Evolutionary conservation across 2,888 invertebrate species (phyloP).

Genomic region (Bembecia ichneumoniformis): DNA sequence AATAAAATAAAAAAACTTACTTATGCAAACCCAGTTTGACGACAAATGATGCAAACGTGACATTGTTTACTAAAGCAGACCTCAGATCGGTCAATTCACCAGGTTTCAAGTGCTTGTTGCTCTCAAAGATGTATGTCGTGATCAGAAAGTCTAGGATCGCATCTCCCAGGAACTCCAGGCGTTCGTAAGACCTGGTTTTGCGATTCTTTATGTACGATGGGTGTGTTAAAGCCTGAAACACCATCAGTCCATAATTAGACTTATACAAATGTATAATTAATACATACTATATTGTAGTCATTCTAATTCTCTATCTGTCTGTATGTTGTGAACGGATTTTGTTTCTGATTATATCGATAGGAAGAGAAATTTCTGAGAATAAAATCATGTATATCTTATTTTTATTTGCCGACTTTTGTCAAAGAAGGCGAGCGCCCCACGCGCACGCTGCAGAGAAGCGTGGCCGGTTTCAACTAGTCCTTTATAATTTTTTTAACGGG

Average conservation of each 20-base stretch:
- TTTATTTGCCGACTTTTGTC: too few relatives aligned
- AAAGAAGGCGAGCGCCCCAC: too few relatives aligned
- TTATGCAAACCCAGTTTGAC: constrained; percentile 90
- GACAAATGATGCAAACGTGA: constrained; percentile 91
- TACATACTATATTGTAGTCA: too few relatives aligned
- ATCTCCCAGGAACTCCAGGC: constrained; percentile 94
- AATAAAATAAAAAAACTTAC: constrained; percentile 53
- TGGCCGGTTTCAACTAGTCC: too few relatives aligned
- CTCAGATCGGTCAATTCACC: constrained; percentile 94
- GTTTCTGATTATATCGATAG: too few relatives aligned
- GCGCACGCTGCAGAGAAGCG: too few relatives aligned
- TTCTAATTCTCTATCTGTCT: too few relatives aligned
- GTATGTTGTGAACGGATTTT: too few relatives aligned
- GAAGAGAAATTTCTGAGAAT: too few relatives aligned
- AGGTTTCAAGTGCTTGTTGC: constrained; percentile 77
- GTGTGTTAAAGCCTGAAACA: constrained; percentile 87
- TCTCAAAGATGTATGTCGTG: constrained; percentile 89
- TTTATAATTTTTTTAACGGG: too few relatives aligned
- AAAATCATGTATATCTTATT: too few relatives aligned
- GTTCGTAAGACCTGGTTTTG: constrained; percentile 89
- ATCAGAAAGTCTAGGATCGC: constrained; percentile 92
- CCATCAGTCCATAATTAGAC: not conserved
- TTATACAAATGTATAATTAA: too few relatives aligned
- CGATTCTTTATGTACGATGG: constrained; percentile 87
- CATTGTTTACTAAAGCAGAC: constrained; percentile 96